A percentile compares a stretch with the other conserved stretches of the same genome.
phyloP scores from a whole-genome alignment of 1,140 invertebrate genomes.

The Leptestheria dahalacensis region DNA sequence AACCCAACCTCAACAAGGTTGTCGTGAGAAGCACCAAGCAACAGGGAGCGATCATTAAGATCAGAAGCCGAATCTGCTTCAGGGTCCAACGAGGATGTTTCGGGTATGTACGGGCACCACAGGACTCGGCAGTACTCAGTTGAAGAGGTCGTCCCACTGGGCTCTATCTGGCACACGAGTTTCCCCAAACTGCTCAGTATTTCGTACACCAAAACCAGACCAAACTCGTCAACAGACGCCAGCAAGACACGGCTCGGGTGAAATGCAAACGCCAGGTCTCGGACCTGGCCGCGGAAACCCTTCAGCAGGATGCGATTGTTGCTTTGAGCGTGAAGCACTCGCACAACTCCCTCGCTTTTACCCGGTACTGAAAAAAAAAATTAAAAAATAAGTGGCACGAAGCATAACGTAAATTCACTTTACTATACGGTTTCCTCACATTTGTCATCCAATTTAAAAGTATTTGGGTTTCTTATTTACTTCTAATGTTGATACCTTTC shows the following conservation, averaged over 20 bases:
- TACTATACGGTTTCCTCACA: no score
- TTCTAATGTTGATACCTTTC: no score
- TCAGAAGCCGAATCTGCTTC: conserved; percentile 31
- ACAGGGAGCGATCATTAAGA: background rate
- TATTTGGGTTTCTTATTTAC: no score
- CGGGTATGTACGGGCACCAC: conserved; percentile 84
- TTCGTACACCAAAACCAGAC: conserved; percentile 64
- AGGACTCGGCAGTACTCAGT: conserved; percentile 46
- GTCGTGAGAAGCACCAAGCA: background rate
- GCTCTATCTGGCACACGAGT: conserved; percentile 20
- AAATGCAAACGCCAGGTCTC: conserved; percentile 79
- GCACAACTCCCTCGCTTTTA: conserved; percentile 56
- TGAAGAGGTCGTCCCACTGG: conserved; percentile 17
- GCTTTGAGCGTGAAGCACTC: conserved; percentile 58
- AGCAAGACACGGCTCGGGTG: conserved; percentile 56
- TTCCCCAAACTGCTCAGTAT: conserved; percentile 38
- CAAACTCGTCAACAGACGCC: conserved; percentile 68
- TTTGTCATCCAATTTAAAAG: no score
- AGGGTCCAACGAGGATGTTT: conserved; percentile 28
- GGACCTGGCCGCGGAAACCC: conserved; percentile 64
- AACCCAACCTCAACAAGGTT: background rate
- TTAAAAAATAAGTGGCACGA: conserved; percentile 14
- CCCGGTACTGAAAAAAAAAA: conserved; percentile 34
- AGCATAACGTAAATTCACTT: no score
- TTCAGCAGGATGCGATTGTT: conserved; percentile 65